Evolutionary conservation across 1,140 invertebrate species (phyloP).

Genomic region (Episyrphus balteatus): DNA sequence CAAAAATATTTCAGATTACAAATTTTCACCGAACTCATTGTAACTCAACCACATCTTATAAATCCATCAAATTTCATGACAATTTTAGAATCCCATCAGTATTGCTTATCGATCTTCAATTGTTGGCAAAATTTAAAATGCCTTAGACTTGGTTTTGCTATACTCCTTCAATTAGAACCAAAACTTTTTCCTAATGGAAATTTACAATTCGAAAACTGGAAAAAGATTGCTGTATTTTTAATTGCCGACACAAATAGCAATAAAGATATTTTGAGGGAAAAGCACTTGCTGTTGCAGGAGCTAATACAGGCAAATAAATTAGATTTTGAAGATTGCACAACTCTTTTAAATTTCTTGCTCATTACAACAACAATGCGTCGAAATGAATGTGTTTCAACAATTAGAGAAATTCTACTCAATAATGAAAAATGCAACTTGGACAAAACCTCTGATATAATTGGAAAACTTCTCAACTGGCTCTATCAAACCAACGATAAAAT

Average conservation of each 20-base stretch:
- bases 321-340: slow-evolving; percentile 5
- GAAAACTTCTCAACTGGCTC: slow-evolving; percentile 21
- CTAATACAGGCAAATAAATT: slow-evolving; percentile 20
- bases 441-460: slow-evolving; percentile 14
- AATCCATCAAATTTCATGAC: too few species aligned
- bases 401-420: slow-evolving; percentile 21
- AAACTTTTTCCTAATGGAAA: slow-evolving; percentile 3
- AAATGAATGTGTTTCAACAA: slow-evolving; percentile 23
- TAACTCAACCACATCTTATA: too few species aligned
- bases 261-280: slow-evolving; percentile 18
- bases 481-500: slow-evolving; percentile 14
- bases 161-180: slow-evolving; percentile 13
- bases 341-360: slow-evolving; percentile 19
- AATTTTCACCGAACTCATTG: too few species aligned
- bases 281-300: slow-evolving; percentile 17
- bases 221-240: slow-evolving; percentile 14
- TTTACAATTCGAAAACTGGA: slow-evolving; percentile 13
- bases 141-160: slow-evolving; percentile 12
- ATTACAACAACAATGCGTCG: slow-evolving; percentile 18
- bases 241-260: slow-evolving; percentile 15
- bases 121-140: slow-evolving; percentile 17
- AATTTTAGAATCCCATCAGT: too few species aligned
- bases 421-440: slow-evolving; percentile 16
- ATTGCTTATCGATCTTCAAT: too few species aligned
- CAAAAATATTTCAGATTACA: too few species aligned